phyloP scores from a whole-genome alignment of 1,140 invertebrate genomes.

The Tribolium castaneum region DNA sequence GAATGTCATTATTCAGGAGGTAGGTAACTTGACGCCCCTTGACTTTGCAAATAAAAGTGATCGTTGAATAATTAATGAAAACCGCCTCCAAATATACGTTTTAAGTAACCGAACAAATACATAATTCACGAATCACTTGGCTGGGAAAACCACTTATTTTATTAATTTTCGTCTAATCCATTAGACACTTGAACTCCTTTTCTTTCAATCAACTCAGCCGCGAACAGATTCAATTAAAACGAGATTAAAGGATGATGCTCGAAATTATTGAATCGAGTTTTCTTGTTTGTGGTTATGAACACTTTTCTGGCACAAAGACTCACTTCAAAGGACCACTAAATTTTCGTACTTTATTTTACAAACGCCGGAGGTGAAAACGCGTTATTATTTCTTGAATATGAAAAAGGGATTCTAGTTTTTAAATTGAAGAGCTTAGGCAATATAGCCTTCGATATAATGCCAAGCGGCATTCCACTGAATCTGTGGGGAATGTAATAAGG shows the following conservation, averaged over 20 bases:
- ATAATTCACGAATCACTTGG: constrained; percentile 4
- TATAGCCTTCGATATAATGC: constrained; percentile 23
- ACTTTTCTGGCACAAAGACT: background rate
- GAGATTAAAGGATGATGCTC: constrained; percentile 21
- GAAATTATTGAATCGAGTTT: constrained; percentile 22
- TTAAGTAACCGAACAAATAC: background rate
- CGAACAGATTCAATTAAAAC: constrained; percentile 30
- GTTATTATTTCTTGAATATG: constrained; percentile 22
- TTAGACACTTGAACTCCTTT: constrained; percentile 10
- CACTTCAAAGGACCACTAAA: constrained; percentile 16
- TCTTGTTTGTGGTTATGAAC: constrained; percentile 14
- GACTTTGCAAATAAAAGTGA: constrained; percentile 1
- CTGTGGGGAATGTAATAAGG: constrained; percentile 28
- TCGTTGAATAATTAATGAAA: constrained; percentile 20
- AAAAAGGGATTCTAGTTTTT: constrained; percentile 17
- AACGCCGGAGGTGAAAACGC: constrained; percentile 1
- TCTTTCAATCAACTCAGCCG: constrained; percentile 4
- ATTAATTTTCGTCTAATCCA: constrained; percentile 22
- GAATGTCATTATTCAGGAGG: constrained; percentile 5
- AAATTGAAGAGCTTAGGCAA: constrained; percentile 20
- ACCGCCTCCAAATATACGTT: background rate
- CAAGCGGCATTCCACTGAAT: constrained; percentile 23
- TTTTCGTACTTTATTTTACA: background rate
- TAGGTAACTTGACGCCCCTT: background rate
- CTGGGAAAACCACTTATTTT: constrained; percentile 1